Conservation (phyloP, 2,113 vertebrate genomes). For the Acanthochromis polyacanthus region DNA sequence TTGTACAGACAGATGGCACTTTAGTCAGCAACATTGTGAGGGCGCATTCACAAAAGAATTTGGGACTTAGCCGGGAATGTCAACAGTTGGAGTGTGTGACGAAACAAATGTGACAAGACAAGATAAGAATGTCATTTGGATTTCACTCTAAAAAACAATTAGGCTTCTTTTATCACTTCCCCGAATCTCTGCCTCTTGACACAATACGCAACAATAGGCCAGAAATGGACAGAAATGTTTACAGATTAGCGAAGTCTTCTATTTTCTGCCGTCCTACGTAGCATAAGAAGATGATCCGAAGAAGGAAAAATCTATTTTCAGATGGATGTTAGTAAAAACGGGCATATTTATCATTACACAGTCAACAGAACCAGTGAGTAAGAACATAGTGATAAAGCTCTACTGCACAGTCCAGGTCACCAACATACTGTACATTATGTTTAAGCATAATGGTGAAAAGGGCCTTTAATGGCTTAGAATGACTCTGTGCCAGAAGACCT, state of each 20-base stretch:
- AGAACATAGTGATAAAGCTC: conserved; percentile 66
- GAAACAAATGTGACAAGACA: conserved; percentile 68
- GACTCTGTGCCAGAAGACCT: conserved; percentile 63
- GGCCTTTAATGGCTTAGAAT: conserved; percentile 35
- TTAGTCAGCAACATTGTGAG: conserved; percentile 61
- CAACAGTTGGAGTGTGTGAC: conserved; percentile 55
- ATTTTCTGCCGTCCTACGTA: conserved; percentile 50
- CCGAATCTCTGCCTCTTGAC: conserved; percentile 68
- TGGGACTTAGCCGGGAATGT: conserved; percentile 61
- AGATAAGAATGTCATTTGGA: conserved; percentile 79
- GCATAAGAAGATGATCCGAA: conserved; percentile 68
- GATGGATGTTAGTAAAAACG: conserved; percentile 51
- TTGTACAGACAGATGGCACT: conserved; percentile 54
- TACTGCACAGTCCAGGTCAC: conserved; percentile 59
- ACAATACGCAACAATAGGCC: conserved; percentile 63
- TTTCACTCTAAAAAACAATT: conserved; percentile 72
- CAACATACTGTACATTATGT: conserved; percentile 49
- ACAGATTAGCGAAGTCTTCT: conserved; percentile 54
- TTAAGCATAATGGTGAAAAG: conserved; percentile 35
- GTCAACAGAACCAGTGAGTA: conserved; percentile 50
- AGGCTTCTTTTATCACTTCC: conserved; percentile 66
- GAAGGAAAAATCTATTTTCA: conserved; percentile 70
- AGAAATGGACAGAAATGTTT: conserved; percentile 37
- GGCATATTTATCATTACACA: conserved; percentile 57
- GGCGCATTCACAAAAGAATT: conserved; percentile 60